Evolutionary conservation across 2,113 vertebrate species (phyloP), one percentile per base, ranked within the genome.

Genomic region (Fulmarus glacialis): DNA sequence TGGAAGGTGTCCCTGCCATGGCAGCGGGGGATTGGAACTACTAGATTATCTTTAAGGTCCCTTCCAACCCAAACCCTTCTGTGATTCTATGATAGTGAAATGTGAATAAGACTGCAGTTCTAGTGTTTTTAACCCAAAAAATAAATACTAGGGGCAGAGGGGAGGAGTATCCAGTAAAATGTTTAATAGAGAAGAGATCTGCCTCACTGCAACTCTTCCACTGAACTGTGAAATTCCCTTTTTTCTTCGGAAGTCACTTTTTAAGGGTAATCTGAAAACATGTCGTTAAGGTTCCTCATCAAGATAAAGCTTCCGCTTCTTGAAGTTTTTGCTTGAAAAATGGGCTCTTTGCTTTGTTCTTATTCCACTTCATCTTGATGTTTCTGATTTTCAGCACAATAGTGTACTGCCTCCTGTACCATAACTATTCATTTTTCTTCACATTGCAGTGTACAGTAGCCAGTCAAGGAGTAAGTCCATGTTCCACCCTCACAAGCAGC

Each of bases 401-500:
- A 10, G 38, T 2, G 2, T 71, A 10, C 36, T 48, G 73, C 50
- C 58, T 67, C 42, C 58, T 20, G 53, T 38, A 62, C 82, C 48
- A 3, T 97, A 90, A 97, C 75, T 26, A 2, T 83, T 88, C 30
- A 12, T 95, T 92, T 94, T 62, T 58, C 2, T 96, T 92, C 82
- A 5, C 79, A 38, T 91, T 93, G 70, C 98, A 99, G 99, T 98
- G 99, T 98, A 97, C 98, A 29, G 97, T 98, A 42, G 96, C 98
- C 92, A 99, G 98, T 94, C 99, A 98, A 96, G 99, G 99, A 45
- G 99, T 99, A 97, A 99, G 99, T 70, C 99, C 99, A 18, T 99
- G 99, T 83, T 99, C 99, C 56, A 99, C 99, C 34, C 98, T 99
- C 91, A 99, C 99, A 55, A 99, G 99, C 98, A 99, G 99, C 98